Evolutionary conservation across 1,140 invertebrate species (phyloP), one percentile per base, ranked within the genome.

Genomic region (Drosophila grimshawi): DNA sequence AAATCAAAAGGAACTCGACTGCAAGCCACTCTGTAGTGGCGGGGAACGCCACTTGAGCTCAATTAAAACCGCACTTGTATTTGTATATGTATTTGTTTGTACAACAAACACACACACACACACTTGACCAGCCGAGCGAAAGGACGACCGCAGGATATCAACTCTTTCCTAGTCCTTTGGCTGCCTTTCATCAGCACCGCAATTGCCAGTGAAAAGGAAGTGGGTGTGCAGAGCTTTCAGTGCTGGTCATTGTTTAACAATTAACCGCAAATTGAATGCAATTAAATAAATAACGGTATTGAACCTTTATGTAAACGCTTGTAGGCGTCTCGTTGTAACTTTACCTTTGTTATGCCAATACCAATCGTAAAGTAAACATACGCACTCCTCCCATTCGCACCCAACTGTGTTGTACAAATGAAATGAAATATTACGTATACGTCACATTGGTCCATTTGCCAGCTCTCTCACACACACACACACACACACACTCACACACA

Each of bases 251-350:
- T 89, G 80, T 88, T 88, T 88, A 88, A 88, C 85, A 88, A 88
- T 88, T 88, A 88, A 89, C 85, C 85, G 77, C 85, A 88, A 88
- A 88, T 88, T 89, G 85, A 88, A 88, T 88, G 85, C 85, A 88
- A 88, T 88, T 89, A 88, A 88, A 88, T 89, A 88, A 88, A 88
- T 89, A 88, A 89, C 85, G 76, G 85, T 80, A 85, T 88, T 88
- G 80, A 78, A 89, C 80, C 85, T 81, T 85, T 88, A 66, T 80
- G 83, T 86, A 86, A 86, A 86, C 65, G 71, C 62, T 79, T 67
- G 80, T 88, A 83, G 76, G 81, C 74, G 76, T 81, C 67, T 81
- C 70, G 75, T 73, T 70, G 63, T 69, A 66, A 49, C 59, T 45
- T 66, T 62, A 70, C 76, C 65, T 68, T 71, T 60, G 70, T 71